Conservation (phyloP, 2,797 vertebrate genomes). For the Etheostoma nigrum region DNA sequence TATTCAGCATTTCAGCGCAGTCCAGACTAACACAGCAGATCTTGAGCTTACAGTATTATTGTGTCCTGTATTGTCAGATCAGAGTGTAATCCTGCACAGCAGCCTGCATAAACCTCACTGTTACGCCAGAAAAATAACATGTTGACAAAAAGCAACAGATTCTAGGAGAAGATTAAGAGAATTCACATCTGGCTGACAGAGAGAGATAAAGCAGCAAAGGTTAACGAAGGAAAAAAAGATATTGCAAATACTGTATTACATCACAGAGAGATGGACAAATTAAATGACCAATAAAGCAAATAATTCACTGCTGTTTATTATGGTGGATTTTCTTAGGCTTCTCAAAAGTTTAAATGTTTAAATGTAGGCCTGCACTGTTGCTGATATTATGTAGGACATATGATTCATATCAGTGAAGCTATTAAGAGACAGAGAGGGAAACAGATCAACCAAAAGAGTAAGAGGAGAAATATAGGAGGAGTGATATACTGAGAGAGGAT, state of each 20-base stretch:
- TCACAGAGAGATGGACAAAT: neutral
- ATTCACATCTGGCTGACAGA: conserved; percentile 55
- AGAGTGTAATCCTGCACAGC: conserved; percentile 48
- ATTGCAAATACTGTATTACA: neutral
- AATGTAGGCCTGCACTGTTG: too few species aligned
- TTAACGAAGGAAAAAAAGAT: conserved; percentile 5
- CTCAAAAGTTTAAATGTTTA: neutral
- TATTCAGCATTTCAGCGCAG: conserved; percentile 13
- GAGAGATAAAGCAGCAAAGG: conserved; percentile 11
- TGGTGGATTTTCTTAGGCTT: neutral
- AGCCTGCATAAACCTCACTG: conserved; percentile 6
- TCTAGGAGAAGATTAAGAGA: conserved; percentile 46
- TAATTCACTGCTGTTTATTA: neutral
- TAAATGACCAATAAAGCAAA: conserved; percentile 20
- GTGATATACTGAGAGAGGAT: conserved; percentile 17
- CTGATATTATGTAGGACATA: neutral
- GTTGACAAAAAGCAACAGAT: conserved; percentile 41
- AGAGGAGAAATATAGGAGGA: neutral
- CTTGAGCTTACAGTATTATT: conserved; percentile 30
- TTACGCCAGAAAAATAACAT: conserved; percentile 41
- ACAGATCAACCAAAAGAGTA: conserved; percentile 2
- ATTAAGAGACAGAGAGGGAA: neutral
- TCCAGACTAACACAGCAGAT: conserved; percentile 27
- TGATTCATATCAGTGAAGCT: neutral
- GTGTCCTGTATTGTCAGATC: conserved; percentile 26